Percentiles rank a stretch among this genome's conserved stretches.
Conservation (phyloP, 2,888 invertebrate genomes). For the Xestobium rufovillosum region DNA sequence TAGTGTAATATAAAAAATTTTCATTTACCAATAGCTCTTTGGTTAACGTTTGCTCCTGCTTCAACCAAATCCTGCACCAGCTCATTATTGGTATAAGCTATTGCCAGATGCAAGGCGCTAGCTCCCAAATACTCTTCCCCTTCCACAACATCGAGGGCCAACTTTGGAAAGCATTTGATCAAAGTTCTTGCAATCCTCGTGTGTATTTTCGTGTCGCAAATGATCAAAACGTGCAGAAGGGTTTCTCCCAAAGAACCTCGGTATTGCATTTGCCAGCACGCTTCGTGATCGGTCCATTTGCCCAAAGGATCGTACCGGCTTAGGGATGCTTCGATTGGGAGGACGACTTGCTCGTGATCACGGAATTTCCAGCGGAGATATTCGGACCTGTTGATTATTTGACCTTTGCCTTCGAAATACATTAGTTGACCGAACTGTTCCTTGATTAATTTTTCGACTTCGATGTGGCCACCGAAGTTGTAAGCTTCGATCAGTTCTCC, state of each 20-base stretch:
- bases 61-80: constrained; percentile 88
- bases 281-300: constrained; percentile 84
- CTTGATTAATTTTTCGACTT: constrained; percentile 76
- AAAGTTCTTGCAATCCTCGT: constrained; percentile 81
- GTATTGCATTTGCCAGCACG: constrained; percentile 97
- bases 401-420: constrained; percentile 79
- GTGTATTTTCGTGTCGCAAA: constrained; percentile 80
- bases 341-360: constrained; percentile 74
- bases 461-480: constrained; percentile 71
- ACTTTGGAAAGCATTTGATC: constrained; percentile 82
- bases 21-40: constrained; percentile 86
- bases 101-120: constrained; percentile 89
- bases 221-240: constrained; percentile 87
- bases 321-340: constrained; percentile 80
- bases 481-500: constrained; percentile 86
- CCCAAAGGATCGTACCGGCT: constrained; percentile 81
- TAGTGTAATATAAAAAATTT: constrained; percentile 12
- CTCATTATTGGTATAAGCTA: constrained; percentile 94
- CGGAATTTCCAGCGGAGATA: constrained; percentile 86
- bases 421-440: constrained; percentile 83
- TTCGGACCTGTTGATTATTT: constrained; percentile 79
- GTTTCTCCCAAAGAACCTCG: constrained; percentile 94
- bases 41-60: constrained; percentile 85
- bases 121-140: constrained; percentile 96
- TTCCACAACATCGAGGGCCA: constrained; percentile 90